Evolutionary conservation across 2,888 invertebrate species (phyloP).

Genomic region (Drosophila histrio): DNA sequence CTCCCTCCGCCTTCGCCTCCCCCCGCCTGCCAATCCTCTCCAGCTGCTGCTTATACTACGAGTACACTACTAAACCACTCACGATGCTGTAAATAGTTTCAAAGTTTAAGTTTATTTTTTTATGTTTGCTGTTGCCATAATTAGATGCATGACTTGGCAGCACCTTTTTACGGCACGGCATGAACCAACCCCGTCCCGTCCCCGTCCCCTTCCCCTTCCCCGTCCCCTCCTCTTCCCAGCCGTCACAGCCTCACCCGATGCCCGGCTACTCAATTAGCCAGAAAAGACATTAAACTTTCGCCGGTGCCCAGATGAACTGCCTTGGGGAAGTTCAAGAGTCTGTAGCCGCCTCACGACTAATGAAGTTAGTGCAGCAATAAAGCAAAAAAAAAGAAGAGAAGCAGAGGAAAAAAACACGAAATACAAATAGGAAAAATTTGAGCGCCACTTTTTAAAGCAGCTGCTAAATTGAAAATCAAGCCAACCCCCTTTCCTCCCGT

Average conservation of each 20-base stretch:
- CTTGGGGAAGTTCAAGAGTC: constrained; percentile 45
- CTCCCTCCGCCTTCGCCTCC: not conserved
- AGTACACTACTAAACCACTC: constrained; percentile 27
- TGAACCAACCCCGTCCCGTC: not conserved
- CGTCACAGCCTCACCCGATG: not conserved
- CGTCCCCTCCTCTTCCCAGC: constrained; percentile 6
- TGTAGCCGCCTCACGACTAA: constrained; percentile 50
- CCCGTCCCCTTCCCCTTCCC: too few relatives aligned
- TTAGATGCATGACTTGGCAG: constrained; percentile 76
- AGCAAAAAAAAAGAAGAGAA: not conserved
- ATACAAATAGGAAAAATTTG: constrained; percentile 19
- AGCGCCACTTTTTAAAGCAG: constrained; percentile 71
- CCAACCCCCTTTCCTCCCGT: not conserved
- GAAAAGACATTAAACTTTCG: constrained; percentile 76
- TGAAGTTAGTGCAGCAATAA: constrained; percentile 56
- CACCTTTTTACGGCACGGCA: constrained; percentile 37
- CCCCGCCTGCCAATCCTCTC: not conserved
- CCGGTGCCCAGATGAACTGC: constrained; percentile 41
- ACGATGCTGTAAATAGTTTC: constrained; percentile 51
- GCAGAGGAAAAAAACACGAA: constrained; percentile 17
- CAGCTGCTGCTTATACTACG: constrained; percentile 1
- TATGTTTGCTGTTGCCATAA: constrained; percentile 56
- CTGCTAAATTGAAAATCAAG: constrained; percentile 70
- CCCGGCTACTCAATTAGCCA: constrained; percentile 71
- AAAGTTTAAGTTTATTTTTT: constrained; percentile 52